phyloP scores from a whole-genome alignment of 1,140 invertebrate genomes.

The Conopomorpha cramerella region DNA sequence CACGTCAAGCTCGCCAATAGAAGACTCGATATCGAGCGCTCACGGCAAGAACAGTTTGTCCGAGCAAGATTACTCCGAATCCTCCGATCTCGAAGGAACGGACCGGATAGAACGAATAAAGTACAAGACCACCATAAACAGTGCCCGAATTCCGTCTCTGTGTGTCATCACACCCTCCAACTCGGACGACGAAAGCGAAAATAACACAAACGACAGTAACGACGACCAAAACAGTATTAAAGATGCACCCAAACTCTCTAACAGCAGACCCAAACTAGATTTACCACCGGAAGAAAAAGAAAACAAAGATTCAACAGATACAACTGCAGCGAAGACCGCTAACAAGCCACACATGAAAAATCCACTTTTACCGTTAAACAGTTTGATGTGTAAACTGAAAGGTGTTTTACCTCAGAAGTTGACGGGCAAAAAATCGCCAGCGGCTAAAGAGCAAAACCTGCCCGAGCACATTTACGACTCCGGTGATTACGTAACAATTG shows the following conservation, averaged over 20 bases:
- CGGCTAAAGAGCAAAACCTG: constrained; percentile 45
- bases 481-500: constrained; percentile 84
- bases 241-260: constrained; percentile 12
- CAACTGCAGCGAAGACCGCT: constrained; percentile 33
- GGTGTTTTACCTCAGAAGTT: constrained; percentile 63
- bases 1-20: constrained; percentile 79
- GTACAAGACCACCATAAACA: constrained; percentile 84
- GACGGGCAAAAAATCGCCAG: constrained; percentile 55
- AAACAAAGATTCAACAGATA: constrained; percentile 17
- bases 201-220: constrained; percentile 29
- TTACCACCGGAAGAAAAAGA: constrained; percentile 40
- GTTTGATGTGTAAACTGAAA: constrained; percentile 67
- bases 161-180: constrained; percentile 88
- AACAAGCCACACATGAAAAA: constrained; percentile 38
- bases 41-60: constrained; percentile 71
- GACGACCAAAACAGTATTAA: constrained; percentile 14
- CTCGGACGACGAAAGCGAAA: constrained; percentile 80
- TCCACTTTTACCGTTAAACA: constrained; percentile 62
- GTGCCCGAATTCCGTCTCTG: constrained; percentile 88
- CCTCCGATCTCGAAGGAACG: constrained; percentile 81
- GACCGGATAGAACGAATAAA: constrained; percentile 83
- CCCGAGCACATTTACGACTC: constrained; percentile 57
- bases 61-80: constrained; percentile 78
- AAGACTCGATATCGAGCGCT: constrained; percentile 70
- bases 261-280: constrained; percentile 49